Percentiles rank a stretch among this genome's conserved stretches.
These are phyloP conservation scores for Tipula vernalis DNA, from an alignment of 2,888 invertebrate genomes.

Conservation along the genomic window DNA sequence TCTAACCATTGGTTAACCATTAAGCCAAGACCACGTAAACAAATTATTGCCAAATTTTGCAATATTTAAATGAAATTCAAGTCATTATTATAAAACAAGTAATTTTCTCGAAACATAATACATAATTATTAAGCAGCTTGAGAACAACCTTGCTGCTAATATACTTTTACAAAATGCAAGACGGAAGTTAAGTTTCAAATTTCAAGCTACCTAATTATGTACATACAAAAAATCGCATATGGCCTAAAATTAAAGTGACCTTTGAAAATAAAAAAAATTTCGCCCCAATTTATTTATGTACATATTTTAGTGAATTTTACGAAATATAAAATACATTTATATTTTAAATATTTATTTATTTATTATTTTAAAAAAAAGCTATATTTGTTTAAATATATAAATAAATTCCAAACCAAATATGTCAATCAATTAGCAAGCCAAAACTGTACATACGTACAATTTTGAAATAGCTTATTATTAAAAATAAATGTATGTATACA, in stretches of 20 bases:
- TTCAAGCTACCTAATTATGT: background rate
- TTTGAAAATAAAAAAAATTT: background rate
- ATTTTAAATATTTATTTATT: background rate
- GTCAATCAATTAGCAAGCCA: background rate
- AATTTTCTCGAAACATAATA: background rate
- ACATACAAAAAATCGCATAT: background rate
- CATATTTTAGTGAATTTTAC: background rate
- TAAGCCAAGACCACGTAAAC: too few species aligned
- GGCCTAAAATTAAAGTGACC: background rate
- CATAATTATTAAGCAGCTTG: background rate
- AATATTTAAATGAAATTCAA: background rate
- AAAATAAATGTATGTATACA: background rate
- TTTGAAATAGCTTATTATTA: background rate
- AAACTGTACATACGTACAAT: background rate
- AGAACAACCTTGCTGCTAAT: background rate
- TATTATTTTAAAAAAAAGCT: background rate
- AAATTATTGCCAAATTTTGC: background rate
- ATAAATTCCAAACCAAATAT: background rate
- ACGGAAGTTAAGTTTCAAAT: background rate
- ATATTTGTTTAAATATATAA: background rate
- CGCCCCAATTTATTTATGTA: background rate
- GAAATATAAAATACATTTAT: background rate
- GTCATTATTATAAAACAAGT: background rate
- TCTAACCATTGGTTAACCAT: too few species aligned
- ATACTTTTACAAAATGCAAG: background rate